A percentile compares a stretch with the other conserved stretches of the same genome.
Evolutionary conservation across 2,888 invertebrate genomes (phyloP).

Genomic region (Gandaritis pyraliata): DNA sequence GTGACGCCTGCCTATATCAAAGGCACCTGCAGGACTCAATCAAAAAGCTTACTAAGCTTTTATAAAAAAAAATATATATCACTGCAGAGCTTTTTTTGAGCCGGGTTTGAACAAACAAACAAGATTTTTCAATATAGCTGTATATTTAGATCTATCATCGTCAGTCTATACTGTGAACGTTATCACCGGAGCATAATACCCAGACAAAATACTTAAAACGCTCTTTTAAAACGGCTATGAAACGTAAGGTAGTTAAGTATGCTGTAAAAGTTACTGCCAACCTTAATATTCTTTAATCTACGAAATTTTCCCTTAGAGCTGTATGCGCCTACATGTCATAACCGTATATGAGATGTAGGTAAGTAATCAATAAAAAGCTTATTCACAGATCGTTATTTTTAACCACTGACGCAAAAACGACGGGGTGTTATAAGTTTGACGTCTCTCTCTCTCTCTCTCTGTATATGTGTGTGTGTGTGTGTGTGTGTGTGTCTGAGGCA

Average conservation of each 20-base stretch:
- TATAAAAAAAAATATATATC: too few relatives aligned
- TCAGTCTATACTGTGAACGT: conserved; percentile 3
- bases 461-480: too few relatives aligned
- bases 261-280: conserved; percentile 40
- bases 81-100: too few relatives aligned
- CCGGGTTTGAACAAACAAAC: neutral
- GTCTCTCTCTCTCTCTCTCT: too few relatives aligned
- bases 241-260: conserved; percentile 20
- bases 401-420: too few relatives aligned
- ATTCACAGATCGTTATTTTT: neutral
- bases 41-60: too few relatives aligned
- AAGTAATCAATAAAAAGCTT: conserved; percentile 12
- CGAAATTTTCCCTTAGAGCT: conserved; percentile 26
- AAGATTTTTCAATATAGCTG: too few relatives aligned
- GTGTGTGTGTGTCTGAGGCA: too few relatives aligned
- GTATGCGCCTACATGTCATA: conserved; percentile 29
- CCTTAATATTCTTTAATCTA: conserved; percentile 39
- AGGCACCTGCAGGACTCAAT: too few relatives aligned
- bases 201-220: conserved; percentile 20
- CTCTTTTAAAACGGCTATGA: conserved; percentile 35
- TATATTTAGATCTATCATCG: neutral
- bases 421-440: too few relatives aligned
- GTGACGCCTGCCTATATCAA: too few relatives aligned
- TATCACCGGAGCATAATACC: conserved; percentile 8
- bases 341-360: conserved; percentile 7